These are phyloP conservation scores for Monarcha castaneiventris DNA, from an alignment of 2,113 vertebrate species.

Conservation along the genomic window DNA sequence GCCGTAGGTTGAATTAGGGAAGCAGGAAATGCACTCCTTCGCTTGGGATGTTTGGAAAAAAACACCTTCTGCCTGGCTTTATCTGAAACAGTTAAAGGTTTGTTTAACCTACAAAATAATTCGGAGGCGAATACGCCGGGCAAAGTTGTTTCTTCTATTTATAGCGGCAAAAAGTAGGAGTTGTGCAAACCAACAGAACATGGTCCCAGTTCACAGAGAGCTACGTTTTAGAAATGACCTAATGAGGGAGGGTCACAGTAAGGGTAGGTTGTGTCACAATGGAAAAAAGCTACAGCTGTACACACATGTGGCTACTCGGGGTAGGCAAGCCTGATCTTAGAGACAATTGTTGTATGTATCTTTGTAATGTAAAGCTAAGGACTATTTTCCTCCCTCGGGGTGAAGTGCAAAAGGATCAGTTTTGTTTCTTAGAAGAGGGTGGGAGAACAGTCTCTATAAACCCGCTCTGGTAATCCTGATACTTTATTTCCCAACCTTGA, in stretches of 20 bases:
- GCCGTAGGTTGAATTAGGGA: constrained; percentile 51
- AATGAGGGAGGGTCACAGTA: background rate
- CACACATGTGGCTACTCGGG: background rate
- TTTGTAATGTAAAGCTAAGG: background rate
- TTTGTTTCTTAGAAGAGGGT: constrained; percentile 4
- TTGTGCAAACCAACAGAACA: background rate
- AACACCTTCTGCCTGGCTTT: constrained; percentile 56
- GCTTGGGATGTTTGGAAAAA: constrained; percentile 44
- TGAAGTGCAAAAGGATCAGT: background rate
- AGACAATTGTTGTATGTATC: background rate
- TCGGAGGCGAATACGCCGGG: background rate
- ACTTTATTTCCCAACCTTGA: constrained; percentile 28
- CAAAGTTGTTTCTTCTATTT: background rate
- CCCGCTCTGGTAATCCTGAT: background rate
- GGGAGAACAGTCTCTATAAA: background rate
- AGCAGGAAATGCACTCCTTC: constrained; percentile 61
- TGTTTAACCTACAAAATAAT: constrained; percentile 44
- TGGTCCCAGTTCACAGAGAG: background rate
- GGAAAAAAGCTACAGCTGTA: background rate
- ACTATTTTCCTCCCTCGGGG: background rate
- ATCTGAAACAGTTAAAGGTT: constrained; percentile 51
- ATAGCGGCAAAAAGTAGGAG: background rate
- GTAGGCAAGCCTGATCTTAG: background rate
- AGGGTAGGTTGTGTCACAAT: background rate
- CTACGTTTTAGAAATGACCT: background rate